These are phyloP conservation scores for Calephelis perditalis DNA, from an alignment of 2,888 invertebrate species.

Conservation along the genomic window DNA sequence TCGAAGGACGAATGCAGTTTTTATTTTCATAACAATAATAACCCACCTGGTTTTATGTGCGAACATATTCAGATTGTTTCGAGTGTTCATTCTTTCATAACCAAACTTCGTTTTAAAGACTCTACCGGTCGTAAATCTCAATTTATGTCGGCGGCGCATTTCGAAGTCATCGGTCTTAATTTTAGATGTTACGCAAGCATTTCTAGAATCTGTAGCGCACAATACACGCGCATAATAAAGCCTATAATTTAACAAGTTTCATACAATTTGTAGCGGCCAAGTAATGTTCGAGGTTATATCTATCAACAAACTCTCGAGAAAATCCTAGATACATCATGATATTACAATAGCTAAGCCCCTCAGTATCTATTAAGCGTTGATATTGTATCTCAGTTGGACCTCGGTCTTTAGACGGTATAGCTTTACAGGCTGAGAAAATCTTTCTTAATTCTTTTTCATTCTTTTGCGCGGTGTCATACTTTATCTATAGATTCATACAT, in stretches of 20 bases:
- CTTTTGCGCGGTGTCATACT: too few species aligned
- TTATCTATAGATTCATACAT: too few species aligned
- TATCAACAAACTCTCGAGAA: too few species aligned
- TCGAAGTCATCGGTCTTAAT: slow-evolving; percentile 50
- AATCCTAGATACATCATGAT: too few species aligned
- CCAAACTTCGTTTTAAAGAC: slow-evolving; percentile 58
- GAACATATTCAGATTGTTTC: slow-evolving; percentile 57
- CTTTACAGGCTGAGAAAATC: too few species aligned
- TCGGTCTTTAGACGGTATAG: too few species aligned
- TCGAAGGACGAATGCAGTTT: slow-evolving; percentile 54
- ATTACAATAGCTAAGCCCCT: too few species aligned
- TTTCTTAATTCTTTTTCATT: too few species aligned
- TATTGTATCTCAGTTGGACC: too few species aligned
- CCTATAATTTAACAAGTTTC: background rate
- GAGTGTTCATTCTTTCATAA: slow-evolving; percentile 58
- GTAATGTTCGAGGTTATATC: too few species aligned
- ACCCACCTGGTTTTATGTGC: slow-evolving; percentile 61
- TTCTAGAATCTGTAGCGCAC: slow-evolving; percentile 27
- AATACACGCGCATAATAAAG: slow-evolving; percentile 10
- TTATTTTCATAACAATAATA: slow-evolving; percentile 39
- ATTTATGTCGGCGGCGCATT: slow-evolving; percentile 61
- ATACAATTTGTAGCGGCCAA: background rate
- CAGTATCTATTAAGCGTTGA: too few species aligned
- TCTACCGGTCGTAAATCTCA: slow-evolving; percentile 54
- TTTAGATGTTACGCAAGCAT: slow-evolving; percentile 55